Percentiles rank a stretch among this genome's conserved stretches.
Conservation (phyloP, 2,797 vertebrate genomes). For the Pipistrellus nathusii region DNA sequence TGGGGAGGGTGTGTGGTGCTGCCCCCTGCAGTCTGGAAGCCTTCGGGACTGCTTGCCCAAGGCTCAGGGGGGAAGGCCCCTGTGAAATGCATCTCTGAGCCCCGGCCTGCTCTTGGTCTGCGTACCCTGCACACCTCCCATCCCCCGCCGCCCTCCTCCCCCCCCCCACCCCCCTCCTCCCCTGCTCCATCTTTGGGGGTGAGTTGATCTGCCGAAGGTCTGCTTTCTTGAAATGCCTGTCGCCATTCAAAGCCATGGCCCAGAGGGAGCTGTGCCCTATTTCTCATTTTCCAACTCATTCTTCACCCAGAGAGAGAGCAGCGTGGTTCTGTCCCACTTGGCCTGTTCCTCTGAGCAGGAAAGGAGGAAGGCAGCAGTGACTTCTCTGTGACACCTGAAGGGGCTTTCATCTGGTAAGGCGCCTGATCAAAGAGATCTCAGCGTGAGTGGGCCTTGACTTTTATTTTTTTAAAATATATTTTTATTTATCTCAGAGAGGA, state of each 20-base stretch:
- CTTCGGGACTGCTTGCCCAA: background rate
- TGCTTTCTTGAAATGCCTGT: background rate
- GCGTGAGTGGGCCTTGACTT: background rate
- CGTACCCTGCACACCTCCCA: background rate
- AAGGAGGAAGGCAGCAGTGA: background rate
- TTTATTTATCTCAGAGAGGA: too few species aligned
- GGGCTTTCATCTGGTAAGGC: background rate
- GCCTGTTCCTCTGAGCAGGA: background rate
- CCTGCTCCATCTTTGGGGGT: background rate
- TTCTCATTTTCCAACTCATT: background rate
- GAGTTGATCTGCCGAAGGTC: background rate
- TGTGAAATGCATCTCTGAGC: background rate
- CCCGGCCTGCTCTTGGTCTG: background rate
- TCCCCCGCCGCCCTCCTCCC: too few species aligned
- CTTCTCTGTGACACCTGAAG: background rate
- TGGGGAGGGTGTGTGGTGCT: background rate
- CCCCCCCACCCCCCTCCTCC: too few species aligned
- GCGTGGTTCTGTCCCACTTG: background rate
- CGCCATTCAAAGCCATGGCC: background rate
- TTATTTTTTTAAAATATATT: too few species aligned
- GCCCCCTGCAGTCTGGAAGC: constrained; percentile 44
- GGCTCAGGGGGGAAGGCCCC: background rate
- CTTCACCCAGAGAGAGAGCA: background rate
- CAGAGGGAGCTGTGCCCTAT: background rate
- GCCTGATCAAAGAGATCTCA: background rate